Base-by-base conservation (phyloP, 2,797 vertebrate genomes). In the Rhodeus uyekii region DNA sequence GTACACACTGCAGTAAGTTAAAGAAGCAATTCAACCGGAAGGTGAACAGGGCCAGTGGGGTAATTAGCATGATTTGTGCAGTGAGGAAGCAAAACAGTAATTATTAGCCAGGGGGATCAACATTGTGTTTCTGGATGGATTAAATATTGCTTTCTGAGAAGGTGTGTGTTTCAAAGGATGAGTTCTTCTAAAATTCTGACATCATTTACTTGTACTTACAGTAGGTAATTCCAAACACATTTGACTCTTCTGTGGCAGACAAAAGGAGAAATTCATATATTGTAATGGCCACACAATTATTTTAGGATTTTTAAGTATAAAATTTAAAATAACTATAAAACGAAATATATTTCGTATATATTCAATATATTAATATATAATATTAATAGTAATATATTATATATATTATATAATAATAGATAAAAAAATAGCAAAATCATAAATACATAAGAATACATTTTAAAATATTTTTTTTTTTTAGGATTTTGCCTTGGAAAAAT, bases 21-120 rank as follows among this genome's bases (percentile, higher is more conserved):
- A 24, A 82, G 65, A 75, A 42, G 61, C 64, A 38, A 34, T 60
- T 69, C 14, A 60, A 65, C 50, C 34, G 22, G 53, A 80, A 39
- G 63, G 69, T 61, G 81, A 44, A 2, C 1, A 7, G 10, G 36
- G 64, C 69, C 68, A 44, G 75, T 83, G 80, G 63, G 81, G 87
- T 84, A 77, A 82, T 77, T 22, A 74, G 82, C 75, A 76, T 60
- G 81, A 69, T 88, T 76, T 83, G 61, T 77, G 60, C 80, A 64
- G 75, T 75, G 48, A 84, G 76, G 73, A 84, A 42, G 81, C 58
- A 61, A 61, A 36, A 80, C 36, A 58, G 24, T 78, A 24, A 80
- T 76, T 63, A 76, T 80, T 71, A 85, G 82, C 69, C 42, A 24
- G n/a, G 32, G 80, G 68, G 79, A 82, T 84, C 83, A 69, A 86